These are phyloP conservation scores for Microcebus ravelobensis DNA, from an alignment of 2,113 vertebrate genomes.

Conservation along the genomic window DNA sequence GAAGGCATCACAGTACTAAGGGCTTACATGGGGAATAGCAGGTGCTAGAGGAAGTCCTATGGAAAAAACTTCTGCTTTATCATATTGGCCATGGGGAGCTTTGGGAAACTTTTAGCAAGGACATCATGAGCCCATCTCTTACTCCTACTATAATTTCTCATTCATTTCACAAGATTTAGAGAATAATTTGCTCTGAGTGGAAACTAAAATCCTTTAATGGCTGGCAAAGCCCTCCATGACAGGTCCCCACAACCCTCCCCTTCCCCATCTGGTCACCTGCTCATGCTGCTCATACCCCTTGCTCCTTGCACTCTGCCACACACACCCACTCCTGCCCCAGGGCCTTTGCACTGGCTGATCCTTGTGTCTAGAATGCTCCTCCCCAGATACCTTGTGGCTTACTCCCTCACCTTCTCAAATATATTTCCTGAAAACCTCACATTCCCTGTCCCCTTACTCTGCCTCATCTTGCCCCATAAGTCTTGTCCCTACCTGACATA, in stretches of 20 bases:
- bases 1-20: neutral
- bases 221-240: rapidly evolving
- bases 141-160: neutral
- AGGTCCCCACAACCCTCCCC: rapidly evolving
- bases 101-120: neutral
- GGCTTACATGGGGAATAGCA: rapidly evolving
- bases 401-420: no score
- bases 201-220: neutral
- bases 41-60: rapidly evolving
- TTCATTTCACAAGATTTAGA: neutral
- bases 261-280: no score
- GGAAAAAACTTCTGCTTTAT: neutral
- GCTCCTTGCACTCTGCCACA: neutral
- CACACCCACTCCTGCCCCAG: neutral
- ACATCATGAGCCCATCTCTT: neutral
- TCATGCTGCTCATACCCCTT: no score
- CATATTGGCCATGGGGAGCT: rapidly evolving
- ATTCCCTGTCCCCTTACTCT: no score
- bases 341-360: neutral
- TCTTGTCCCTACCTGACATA: no score
- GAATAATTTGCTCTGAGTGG: neutral
- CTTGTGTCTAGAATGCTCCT: neutral
- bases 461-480: neutral
- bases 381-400: rapidly evolving
- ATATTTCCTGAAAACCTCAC: neutral